phyloP scores from a whole-genome alignment of 2,797 vertebrate species.

The Garrulus glandarius region DNA sequence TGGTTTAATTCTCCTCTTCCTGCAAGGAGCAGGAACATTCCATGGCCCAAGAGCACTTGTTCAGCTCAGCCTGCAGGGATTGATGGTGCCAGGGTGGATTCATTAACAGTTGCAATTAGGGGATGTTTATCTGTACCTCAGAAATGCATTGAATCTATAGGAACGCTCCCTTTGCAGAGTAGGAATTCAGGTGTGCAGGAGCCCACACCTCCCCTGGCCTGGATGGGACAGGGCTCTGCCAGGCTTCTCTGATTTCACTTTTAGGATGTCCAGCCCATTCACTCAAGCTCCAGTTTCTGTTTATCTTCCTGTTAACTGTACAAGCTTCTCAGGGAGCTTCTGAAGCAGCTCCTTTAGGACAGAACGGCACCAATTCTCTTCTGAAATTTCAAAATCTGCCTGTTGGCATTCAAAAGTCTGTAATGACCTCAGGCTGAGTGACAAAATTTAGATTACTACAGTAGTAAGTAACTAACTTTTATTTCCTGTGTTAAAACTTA shows the following conservation, averaged over 20 bases:
- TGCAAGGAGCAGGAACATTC: background rate
- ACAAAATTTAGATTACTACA: background rate
- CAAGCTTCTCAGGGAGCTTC: background rate
- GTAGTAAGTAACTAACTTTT: background rate
- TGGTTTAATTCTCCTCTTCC: background rate
- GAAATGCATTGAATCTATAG: rapidly evolving
- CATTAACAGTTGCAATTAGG: rapidly evolving
- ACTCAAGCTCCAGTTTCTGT: background rate
- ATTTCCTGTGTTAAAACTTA: background rate
- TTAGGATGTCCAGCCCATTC: background rate
- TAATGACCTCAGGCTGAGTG: background rate
- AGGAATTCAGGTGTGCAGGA: background rate
- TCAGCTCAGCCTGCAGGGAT: background rate
- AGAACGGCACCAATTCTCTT: background rate
- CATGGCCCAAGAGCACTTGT: background rate
- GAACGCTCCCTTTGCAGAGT: background rate
- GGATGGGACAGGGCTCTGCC: background rate
- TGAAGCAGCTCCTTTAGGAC: background rate
- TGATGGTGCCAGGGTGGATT: background rate
- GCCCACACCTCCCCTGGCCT: rapidly evolving
- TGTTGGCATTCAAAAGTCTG: background rate
- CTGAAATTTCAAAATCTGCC: background rate
- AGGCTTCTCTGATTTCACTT: background rate
- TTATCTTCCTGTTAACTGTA: background rate
- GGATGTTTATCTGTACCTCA: background rate